Percentiles rank a stretch among this genome's conserved stretches.
Conservation (phyloP, 35 echinoderm and acorn worm genomes). For the Apostichopus japonicus region DNA sequence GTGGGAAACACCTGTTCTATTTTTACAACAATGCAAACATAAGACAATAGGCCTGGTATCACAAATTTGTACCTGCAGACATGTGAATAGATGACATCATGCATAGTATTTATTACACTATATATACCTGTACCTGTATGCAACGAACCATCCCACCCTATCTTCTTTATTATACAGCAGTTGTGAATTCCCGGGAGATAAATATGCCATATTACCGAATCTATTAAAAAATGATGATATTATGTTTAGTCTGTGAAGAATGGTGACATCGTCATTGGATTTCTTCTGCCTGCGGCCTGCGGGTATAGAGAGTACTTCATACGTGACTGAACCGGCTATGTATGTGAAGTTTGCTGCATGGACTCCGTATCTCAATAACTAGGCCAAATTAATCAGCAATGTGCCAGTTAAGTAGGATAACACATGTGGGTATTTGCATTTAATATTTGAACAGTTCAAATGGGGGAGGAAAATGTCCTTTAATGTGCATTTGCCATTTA, state of each 20-base stretch:
- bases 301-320: background rate
- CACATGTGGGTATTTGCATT: conserved; percentile 5
- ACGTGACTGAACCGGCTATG: conserved; percentile 18
- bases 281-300: background rate
- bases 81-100: too few species aligned
- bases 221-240: conserved; percentile 45
- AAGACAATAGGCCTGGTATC: too few species aligned
- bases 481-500: background rate
- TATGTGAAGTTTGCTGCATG: background rate
- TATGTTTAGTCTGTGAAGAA: conserved; percentile 4
- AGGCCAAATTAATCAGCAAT: background rate
- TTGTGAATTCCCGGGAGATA: background rate
- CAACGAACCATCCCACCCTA: background rate
- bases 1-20: too few species aligned
- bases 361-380: background rate
- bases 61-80: too few species aligned
- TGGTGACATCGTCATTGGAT: conserved; percentile 9
- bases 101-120: too few species aligned
- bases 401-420: background rate
- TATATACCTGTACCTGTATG: background rate
- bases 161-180: background rate
- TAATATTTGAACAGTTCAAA: background rate
- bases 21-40: too few species aligned
- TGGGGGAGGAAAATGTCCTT: background rate
- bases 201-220: conserved; percentile 22